Percentiles rank a stretch among this genome's conserved stretches.
These are phyloP conservation scores for Halcyon senegalensis DNA, from an alignment of 2,113 vertebrate species.

Conservation along the genomic window DNA sequence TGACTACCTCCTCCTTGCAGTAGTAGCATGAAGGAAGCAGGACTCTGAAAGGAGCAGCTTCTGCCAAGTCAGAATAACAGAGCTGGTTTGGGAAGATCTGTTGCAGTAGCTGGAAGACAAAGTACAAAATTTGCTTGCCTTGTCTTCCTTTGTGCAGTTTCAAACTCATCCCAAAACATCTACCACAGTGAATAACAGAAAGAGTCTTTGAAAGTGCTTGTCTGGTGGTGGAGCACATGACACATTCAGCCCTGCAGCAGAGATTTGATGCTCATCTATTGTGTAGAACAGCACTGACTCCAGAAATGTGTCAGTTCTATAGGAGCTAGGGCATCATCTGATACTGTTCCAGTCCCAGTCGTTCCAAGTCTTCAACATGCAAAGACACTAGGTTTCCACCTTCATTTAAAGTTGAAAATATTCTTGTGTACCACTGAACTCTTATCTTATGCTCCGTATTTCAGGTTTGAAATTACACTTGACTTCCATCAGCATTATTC, in stretches of 20 bases:
- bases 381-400: neutral
- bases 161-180: neutral
- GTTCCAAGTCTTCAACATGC: neutral
- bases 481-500: neutral
- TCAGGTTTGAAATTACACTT: neutral
- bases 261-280: neutral
- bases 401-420: neutral
- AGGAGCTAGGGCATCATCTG: neutral
- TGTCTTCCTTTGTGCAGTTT: constrained; percentile 40
- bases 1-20: constrained; percentile 6
- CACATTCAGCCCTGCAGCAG: neutral
- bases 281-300: neutral
- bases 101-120: neutral
- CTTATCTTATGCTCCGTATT: neutral
- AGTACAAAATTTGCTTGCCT: neutral
- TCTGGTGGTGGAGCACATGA: neutral
- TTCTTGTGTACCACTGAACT: neutral
- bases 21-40: constrained; percentile 14
- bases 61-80: constrained; percentile 1
- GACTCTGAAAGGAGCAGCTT: constrained; percentile 5
- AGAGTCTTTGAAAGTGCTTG: neutral
- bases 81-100: neutral
- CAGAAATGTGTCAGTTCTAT: neutral
- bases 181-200: constrained; percentile 11
- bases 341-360: neutral